phyloP scores from a whole-genome alignment of 2,797 vertebrate genomes.

The Mus minutoides region DNA sequence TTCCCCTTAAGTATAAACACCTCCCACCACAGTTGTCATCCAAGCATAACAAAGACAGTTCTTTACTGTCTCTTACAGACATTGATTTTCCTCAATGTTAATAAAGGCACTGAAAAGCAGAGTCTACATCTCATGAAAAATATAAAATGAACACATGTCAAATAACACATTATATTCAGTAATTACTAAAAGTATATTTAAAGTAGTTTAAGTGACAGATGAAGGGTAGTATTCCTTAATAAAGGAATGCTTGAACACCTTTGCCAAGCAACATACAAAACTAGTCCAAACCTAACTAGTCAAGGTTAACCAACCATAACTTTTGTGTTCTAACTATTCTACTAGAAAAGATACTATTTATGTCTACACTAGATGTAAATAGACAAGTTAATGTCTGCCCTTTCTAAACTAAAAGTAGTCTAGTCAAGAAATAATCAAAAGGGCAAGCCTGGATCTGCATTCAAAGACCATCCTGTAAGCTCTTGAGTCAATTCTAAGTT shows the following conservation, averaged over 20 bases:
- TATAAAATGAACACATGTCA: constrained; percentile 9
- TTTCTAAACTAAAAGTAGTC: neutral
- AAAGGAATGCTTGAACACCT: neutral
- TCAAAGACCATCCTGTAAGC: constrained; percentile 12
- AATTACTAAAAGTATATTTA: constrained; percentile 44
- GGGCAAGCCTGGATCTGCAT: neutral
- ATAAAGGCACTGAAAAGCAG: neutral
- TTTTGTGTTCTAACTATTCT: neutral
- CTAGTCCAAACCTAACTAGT: neutral
- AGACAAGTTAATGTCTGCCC: neutral
- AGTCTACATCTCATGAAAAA: constrained; percentile 1
- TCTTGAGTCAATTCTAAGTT: constrained; percentile 24
- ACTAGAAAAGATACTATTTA: neutral
- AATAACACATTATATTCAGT: constrained; percentile 8
- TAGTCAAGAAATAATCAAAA: constrained; percentile 35
- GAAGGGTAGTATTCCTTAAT: neutral
- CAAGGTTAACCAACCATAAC: neutral
- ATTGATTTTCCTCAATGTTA: neutral
- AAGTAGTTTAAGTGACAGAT: neutral
- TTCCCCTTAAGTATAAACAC: neutral
- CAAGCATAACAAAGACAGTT: neutral
- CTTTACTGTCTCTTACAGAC: neutral
- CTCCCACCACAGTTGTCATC: neutral
- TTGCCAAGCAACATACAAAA: neutral
- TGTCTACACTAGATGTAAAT: constrained; percentile 1